phyloP scores from a whole-genome alignment of 2,113 vertebrate species.

The Psilopsiagon aymara region DNA sequence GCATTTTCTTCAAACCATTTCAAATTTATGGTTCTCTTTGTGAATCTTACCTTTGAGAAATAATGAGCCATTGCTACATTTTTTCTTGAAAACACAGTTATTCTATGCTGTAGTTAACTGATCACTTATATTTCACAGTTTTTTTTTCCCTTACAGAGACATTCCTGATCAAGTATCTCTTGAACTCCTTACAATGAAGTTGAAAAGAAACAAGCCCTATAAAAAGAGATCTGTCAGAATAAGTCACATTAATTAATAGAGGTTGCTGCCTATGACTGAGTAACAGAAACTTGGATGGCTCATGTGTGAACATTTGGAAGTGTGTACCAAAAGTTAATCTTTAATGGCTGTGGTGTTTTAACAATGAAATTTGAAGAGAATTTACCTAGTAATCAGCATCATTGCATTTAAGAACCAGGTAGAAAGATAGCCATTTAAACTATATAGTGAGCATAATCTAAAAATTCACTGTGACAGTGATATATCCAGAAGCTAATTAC shows the following conservation, averaged over 20 bases:
- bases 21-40: neutral
- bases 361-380: neutral
- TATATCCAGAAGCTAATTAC: neutral
- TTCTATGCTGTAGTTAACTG: neutral
- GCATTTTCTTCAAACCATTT: neutral
- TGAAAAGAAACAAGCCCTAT: neutral
- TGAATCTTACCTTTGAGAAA: neutral
- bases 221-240: slow-evolving; percentile 15
- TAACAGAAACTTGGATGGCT: neutral
- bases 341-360: neutral
- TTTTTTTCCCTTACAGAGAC: neutral
- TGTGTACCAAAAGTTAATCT: neutral
- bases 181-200: neutral
- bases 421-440: neutral
- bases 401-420: neutral
- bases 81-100: neutral
- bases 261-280: neutral
- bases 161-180: neutral
- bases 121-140: neutral
- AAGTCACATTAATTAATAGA: neutral
- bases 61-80: neutral
- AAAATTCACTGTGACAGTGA: neutral
- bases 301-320: neutral
- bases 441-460: neutral
- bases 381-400: neutral